Percentiles rank a stretch among this genome's conserved stretches.
phyloP scores from a whole-genome alignment of 1,140 invertebrate genomes.

The Drosophila melanica region DNA sequence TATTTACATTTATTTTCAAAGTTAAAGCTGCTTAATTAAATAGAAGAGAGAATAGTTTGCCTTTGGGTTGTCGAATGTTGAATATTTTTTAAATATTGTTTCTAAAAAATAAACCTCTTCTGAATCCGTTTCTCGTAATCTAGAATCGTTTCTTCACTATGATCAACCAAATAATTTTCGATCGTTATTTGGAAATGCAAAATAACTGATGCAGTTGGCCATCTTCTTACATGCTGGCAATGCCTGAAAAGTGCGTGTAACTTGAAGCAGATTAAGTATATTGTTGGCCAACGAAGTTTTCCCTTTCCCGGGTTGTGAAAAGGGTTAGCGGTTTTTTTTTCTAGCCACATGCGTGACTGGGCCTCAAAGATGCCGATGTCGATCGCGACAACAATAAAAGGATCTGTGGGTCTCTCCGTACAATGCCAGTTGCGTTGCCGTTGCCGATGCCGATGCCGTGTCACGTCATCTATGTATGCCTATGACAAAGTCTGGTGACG shows the following conservation, averaged over 20 bases:
- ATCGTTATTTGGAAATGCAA: background rate
- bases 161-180: background rate
- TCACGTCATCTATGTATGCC: constrained; percentile 6
- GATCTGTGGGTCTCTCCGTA: background rate
- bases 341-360: constrained; percentile 14
- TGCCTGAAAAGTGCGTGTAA: constrained; percentile 7
- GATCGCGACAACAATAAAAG: background rate
- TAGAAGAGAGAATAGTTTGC: too few relatives aligned
- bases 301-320: background rate
- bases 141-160: too few relatives aligned
- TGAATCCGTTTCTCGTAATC: too few relatives aligned
- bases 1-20: too few relatives aligned
- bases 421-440: constrained; percentile 12
- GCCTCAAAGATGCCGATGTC: constrained; percentile 4
- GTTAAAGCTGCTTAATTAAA: too few relatives aligned
- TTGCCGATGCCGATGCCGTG: constrained; percentile 16
- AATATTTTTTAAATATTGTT: too few relatives aligned
- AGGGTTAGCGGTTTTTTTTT: constrained; percentile 6
- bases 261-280: background rate
- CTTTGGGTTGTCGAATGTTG: too few relatives aligned
- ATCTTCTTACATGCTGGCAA: background rate
- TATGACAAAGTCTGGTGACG: constrained; percentile 29
- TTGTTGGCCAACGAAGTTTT: background rate
- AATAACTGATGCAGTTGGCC: background rate
- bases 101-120: too few relatives aligned